These are phyloP conservation scores for Lissocephala sabroskyi DNA, from an alignment of 2,888 invertebrate species.

Conservation along the genomic window DNA sequence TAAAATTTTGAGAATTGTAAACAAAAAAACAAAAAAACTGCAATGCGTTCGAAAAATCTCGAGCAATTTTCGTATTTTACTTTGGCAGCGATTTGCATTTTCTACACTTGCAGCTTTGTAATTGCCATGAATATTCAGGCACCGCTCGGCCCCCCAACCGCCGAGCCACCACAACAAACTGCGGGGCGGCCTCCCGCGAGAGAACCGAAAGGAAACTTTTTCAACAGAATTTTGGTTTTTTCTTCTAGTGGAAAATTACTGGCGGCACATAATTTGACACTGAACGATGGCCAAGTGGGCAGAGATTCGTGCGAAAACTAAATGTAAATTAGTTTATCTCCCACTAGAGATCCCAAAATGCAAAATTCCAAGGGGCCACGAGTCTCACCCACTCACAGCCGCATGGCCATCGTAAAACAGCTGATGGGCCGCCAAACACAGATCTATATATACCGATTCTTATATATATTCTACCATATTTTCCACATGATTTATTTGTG, in stretches of 20 bases:
- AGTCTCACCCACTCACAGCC: neutral
- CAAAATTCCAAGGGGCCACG: neutral
- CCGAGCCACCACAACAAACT: no score
- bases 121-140: constrained; percentile 4
- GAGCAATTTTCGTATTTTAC: constrained; percentile 1
- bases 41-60: no score
- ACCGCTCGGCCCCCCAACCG: no score
- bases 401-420: neutral
- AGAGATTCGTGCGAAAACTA: no score
- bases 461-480: no score
- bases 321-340: neutral
- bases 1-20: neutral
- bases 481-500: no score
- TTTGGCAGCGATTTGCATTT: no score
- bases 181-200: no score
- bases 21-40: constrained; percentile 12
- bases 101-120: constrained; percentile 2
- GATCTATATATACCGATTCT: neutral
- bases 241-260: constrained; percentile 1
- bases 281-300: no score
- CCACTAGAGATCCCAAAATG: neutral
- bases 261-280: neutral
- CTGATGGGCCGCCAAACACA: neutral
- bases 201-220: neutral
- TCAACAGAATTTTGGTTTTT: neutral